A percentile compares a stretch with the other conserved stretches of the same genome.
These are phyloP conservation scores for Sclerodermus sp. DNA, from an alignment of 2,888 invertebrate genomes.

Conservation along the genomic window DNA sequence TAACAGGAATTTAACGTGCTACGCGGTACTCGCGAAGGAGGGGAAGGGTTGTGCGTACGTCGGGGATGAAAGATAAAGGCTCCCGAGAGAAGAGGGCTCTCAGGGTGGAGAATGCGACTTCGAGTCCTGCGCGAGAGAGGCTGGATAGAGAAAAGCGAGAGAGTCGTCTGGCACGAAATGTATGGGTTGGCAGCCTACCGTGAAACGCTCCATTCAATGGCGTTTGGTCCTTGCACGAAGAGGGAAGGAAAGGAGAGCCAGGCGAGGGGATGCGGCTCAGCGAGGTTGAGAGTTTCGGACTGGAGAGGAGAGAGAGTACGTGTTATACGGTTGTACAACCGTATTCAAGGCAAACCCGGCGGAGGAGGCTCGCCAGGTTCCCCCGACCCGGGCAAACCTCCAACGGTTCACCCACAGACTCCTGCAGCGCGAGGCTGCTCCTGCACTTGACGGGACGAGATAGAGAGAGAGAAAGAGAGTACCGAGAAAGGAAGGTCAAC, in stretches of 20 bases:
- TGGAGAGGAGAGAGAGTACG: too few relatives aligned
- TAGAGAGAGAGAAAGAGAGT: too few relatives aligned
- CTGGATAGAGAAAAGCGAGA: conserved; percentile 6
- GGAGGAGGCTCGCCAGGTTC: too few relatives aligned
- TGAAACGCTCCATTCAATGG: conserved; percentile 48
- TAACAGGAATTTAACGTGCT: too few relatives aligned
- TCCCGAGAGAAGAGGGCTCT: background rate
- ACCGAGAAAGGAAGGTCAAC: too few relatives aligned
- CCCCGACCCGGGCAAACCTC: too few relatives aligned
- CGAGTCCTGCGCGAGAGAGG: conserved; percentile 11
- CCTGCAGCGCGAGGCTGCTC: background rate
- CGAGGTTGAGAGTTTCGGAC: too few relatives aligned
- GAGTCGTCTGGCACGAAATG: conserved; percentile 34
- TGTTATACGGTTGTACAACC: too few relatives aligned
- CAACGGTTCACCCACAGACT: too few relatives aligned
- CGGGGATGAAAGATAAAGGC: conserved; percentile 13
- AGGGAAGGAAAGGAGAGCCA: conserved; percentile 9
- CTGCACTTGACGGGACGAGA: conserved; percentile 16
- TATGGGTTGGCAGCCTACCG: conserved; percentile 40
- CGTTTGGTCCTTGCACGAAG: conserved; percentile 22
- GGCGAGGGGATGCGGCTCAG: background rate
- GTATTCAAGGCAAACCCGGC: too few relatives aligned
- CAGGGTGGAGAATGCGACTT: conserved; percentile 24
- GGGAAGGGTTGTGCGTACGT: background rate
- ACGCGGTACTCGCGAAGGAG: background rate